Evolutionary conservation across 2,113 vertebrate genomes (phyloP), one percentile per base, ranked within the genome.

Genomic region (Myiopsitta monachus): DNA sequence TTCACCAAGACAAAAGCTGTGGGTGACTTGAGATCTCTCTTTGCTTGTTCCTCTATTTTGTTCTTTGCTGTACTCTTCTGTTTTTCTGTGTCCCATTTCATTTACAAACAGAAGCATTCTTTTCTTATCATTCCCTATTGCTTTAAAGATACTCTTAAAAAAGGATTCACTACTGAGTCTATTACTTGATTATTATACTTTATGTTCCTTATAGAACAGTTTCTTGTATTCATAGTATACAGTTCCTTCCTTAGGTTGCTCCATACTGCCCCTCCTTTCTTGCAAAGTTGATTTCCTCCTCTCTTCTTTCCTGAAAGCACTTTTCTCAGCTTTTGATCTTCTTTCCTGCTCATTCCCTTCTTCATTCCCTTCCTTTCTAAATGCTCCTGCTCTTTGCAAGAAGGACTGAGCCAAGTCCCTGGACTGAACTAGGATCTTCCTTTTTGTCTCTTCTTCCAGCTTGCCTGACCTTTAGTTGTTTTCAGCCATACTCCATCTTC

Each of bases 161-260:
- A 57, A n/a, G 55, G 33, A 18, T 19, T 9, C 0, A 2, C 30
- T 47, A 31, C 11, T 19, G 1, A 3, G n/a, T 11, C 47, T 57
- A 14, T 43, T 54, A 18, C 38, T 64, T 55, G 19, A 6, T 78
- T 30, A 13, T 47, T 28, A 9, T 1, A 14, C 6, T 47, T 76
- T 13, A 74, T 46, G 26, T n/a, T 78, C 44, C 28, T 19, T 17
- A 6, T 12, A 14, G 33, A 63, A 15, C 24, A n/a, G 8, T 5
- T 44, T 51, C 61, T 51, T 39, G n/a, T 9, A 46, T 44, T 63
- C 46, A 10, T 30, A 14, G 14, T 26, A 6, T 1, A 6, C n/a
- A 36, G 18, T 5, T 66, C 54, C 46, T 77, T 36, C 79, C 46
- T 85, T 49, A 21, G 22, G 49, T 62, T 77, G 59, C 31, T 88